These are phyloP conservation scores for Ceyx cyanopectus DNA, from an alignment of 2,113 vertebrate genomes.

Conservation along the genomic window DNA sequence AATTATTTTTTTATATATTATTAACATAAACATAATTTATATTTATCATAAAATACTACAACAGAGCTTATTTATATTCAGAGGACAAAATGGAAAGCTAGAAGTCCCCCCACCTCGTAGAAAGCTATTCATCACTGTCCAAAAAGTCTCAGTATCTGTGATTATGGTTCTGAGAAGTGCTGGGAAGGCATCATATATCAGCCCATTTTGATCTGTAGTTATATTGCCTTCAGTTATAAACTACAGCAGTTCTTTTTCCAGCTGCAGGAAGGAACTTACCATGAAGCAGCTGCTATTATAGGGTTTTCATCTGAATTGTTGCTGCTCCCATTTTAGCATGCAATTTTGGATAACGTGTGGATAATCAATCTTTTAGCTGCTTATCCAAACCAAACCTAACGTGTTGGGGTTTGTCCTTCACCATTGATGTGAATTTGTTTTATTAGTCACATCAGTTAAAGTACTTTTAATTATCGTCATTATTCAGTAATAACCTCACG, in stretches of 20 bases:
- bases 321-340: constrained; percentile 12
- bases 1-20: neutral
- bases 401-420: constrained; percentile 24
- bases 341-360: neutral
- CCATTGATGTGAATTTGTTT: neutral
- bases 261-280: constrained; percentile 2
- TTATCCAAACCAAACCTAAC: neutral
- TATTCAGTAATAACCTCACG: constrained; percentile 45
- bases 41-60: neutral
- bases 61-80: neutral
- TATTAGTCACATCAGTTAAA: constrained; percentile 20
- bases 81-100: neutral
- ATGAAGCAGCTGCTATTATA: neutral
- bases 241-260: constrained; percentile 1
- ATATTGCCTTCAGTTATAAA: constrained; percentile 33
- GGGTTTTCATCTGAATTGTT: constrained; percentile 15
- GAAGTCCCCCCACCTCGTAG: neutral
- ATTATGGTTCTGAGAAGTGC: neutral
- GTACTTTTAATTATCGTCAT: constrained; percentile 55
- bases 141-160: neutral
- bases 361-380: constrained; percentile 36
- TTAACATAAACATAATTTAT: neutral
- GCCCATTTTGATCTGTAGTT: neutral
- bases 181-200: constrained; percentile 17
- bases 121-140: constrained; percentile 12